phyloP scores from a whole-genome alignment of 2,113 vertebrate species.

The Ictalurus punctatus region DNA sequence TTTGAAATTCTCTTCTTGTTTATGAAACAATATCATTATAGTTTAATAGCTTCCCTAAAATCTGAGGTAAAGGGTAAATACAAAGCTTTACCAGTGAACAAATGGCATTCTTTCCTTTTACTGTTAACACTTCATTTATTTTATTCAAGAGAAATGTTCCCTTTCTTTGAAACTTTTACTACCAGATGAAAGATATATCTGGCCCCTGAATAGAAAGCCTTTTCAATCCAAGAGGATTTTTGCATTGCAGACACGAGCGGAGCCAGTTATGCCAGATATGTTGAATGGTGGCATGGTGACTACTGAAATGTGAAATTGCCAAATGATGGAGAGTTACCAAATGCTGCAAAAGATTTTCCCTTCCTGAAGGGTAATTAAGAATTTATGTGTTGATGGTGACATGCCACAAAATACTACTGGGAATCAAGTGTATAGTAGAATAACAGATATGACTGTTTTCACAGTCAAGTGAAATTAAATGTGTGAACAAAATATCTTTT shows the following conservation, averaged over 20 bases:
- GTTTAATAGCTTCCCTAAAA: not conserved
- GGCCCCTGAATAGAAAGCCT: not conserved
- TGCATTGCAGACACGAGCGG: not conserved
- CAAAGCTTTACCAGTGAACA: not conserved
- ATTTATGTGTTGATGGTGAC: not conserved
- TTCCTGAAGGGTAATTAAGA: not conserved
- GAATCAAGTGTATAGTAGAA: not conserved
- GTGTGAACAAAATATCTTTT: not conserved
- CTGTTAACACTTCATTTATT: slow-evolving; percentile 31
- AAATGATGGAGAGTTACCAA: not conserved
- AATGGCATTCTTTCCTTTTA: slow-evolving; percentile 10
- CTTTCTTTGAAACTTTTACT: slow-evolving; percentile 16
- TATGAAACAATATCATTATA: not conserved
- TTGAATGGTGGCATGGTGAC: not conserved
- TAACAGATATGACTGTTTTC: not conserved
- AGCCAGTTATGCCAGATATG: slow-evolving; percentile 3
- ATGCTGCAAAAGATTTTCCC: not conserved
- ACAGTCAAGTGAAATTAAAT: not conserved
- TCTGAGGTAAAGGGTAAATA: not conserved
- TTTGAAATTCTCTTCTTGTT: not conserved
- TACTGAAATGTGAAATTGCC: not conserved
- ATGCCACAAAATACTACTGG: not conserved
- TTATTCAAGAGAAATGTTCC: slow-evolving; percentile 16
- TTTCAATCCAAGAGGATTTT: slow-evolving; percentile 6
- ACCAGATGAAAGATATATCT: slow-evolving; percentile 12